A percentile compares a stretch with the other conserved stretches of the same genome.
phyloP scores from a whole-genome alignment of 2,888 invertebrate genomes.

The Dorcus parallelipipedus region DNA sequence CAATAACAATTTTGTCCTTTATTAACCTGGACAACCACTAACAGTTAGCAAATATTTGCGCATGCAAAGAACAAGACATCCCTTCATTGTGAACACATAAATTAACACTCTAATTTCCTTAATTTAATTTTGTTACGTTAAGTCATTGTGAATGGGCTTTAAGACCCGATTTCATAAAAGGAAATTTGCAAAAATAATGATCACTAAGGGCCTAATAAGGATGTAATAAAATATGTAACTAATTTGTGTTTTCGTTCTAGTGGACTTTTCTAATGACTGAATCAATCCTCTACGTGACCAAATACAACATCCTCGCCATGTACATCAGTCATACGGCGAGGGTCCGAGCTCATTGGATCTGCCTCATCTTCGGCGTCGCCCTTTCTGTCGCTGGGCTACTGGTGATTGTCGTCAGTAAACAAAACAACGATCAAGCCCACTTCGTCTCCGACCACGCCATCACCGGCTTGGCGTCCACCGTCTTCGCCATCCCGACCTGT shows the following conservation, averaged over 20 bases:
- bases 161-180: no score
- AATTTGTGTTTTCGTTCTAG: constrained; percentile 32
- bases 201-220: no score
- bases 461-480: constrained; percentile 37
- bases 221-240: not conserved
- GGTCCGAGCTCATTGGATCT: constrained; percentile 39
- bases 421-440: constrained; percentile 36
- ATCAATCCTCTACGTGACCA: constrained; percentile 38
- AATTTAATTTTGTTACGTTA: no score
- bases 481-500: constrained; percentile 32
- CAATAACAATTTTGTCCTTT: no score
- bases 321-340: constrained; percentile 27
- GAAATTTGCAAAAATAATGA: no score
- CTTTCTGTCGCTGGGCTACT: constrained; percentile 35
- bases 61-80: no score
- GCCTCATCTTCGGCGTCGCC: constrained; percentile 32
- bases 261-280: constrained; percentile 44
- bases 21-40: no score
- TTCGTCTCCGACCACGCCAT: constrained; percentile 42
- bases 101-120: no score
- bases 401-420: constrained; percentile 38
- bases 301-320: constrained; percentile 37
- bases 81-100: no score
- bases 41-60: no score
- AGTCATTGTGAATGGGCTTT: no score